Evolutionary conservation across 1,140 invertebrate genomes (phyloP).

Genomic region (Pseudoatta argentina): DNA sequence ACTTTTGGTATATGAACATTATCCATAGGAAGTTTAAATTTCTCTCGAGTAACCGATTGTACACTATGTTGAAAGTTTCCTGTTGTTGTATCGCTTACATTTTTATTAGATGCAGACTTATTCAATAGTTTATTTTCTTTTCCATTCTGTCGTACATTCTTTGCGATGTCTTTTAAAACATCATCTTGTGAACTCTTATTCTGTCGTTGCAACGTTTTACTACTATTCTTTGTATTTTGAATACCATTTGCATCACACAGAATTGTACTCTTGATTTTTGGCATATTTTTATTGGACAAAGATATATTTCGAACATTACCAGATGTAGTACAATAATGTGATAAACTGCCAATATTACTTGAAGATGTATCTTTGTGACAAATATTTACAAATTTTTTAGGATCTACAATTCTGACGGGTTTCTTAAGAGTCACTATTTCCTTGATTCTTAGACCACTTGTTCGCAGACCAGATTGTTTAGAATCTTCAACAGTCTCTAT

Average conservation of each 20-base stretch:
- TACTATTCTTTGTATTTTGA: slow-evolving; percentile 34
- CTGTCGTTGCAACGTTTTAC: not conserved
- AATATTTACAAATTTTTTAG: not conserved
- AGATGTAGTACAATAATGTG: not conserved
- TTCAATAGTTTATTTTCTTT: slow-evolving; percentile 60
- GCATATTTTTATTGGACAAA: not conserved
- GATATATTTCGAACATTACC: not conserved
- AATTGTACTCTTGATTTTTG: not conserved
- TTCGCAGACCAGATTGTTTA: not conserved
- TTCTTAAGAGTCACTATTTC: slow-evolving; percentile 60
- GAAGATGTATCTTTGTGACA: not conserved
- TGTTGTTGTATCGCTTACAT: slow-evolving; percentile 10
- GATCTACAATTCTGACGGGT: slow-evolving; percentile 67
- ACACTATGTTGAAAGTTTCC: not conserved
- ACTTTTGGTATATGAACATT: not conserved
- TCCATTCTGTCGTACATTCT: slow-evolving; percentile 11
- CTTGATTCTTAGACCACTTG: slow-evolving; percentile 65
- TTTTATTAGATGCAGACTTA: slow-evolving; percentile 8
- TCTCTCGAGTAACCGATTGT: not conserved
- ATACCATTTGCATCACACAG: slow-evolving; percentile 13
- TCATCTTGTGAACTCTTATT: not conserved
- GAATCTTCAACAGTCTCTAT: not conserved
- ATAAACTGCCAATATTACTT: not conserved
- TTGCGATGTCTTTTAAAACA: not conserved
- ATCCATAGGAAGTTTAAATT: not conserved